Evolutionary conservation across 2,888 invertebrate genomes (phyloP), one percentile per base, ranked within the genome.

Genomic region (Phengaris arion): DNA sequence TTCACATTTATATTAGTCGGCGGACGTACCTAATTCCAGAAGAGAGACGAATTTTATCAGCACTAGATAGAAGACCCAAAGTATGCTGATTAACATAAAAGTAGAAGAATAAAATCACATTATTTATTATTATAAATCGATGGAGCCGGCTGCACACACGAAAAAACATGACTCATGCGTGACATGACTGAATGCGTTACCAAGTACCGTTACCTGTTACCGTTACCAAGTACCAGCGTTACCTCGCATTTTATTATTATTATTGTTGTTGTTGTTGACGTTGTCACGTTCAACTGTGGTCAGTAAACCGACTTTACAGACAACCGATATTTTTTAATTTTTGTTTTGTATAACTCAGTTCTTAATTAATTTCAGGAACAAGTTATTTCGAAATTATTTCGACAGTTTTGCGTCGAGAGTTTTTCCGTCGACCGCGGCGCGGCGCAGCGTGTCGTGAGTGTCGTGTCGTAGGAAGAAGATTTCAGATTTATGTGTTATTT

Each of bases 401-500:
- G 72, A 72, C 52, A 54, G 52, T 52, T 72, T 72, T 35, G 51
- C 72, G 54, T 8, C 54, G 35, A 72, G 52, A 72, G 72, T 51
- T 72, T 72, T 72, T 72, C 54, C 52, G 35, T 35, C 48, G 72
- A 72, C 72, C 52, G 54, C 72, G 72, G 51, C 52, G 4, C 52
- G 13, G 72, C 52, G 8, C 52, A 6, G 72, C 52, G 51, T 35
- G n/a, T n/a, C n/a, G n/a, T n/a, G n/a, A n/a, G n/a, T n/a, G n/a
- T n/a, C n/a, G n/a, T 54, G 72, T 72, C 52, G 72, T 52, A 22
- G 45, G 46, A 68, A 46, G 72, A 72, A 72, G 52, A 54, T 72
- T 35, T 22, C 52, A 54, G 54, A 72, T 72, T 72, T 72, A 72
- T 72, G 52, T 72, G 72, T 72, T 72, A 72, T 72, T 72, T 72